Conservation (phyloP, 1,140 invertebrate species). For the Temnothorax longispinosus region DNA sequence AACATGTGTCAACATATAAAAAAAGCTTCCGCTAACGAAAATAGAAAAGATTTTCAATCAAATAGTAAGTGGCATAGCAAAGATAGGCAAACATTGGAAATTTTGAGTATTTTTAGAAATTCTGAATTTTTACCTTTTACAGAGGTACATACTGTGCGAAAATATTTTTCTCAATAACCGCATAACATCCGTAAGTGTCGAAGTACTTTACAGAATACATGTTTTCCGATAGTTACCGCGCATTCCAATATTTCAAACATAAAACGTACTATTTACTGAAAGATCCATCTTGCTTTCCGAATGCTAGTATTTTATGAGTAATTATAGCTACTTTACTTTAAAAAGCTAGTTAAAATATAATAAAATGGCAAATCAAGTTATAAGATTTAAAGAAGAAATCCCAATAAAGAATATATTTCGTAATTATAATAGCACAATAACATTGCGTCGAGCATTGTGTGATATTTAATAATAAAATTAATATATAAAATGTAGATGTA, state of each 20-base stretch:
- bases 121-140: background rate
- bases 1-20: background rate
- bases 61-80: background rate
- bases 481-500: background rate
- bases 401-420: background rate
- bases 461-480: background rate
- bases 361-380: background rate
- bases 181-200: slow-evolving; percentile 20
- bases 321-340: background rate
- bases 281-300: background rate
- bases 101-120: background rate
- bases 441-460: background rate
- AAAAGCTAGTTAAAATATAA: background rate
- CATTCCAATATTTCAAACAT: background rate
- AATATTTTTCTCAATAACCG: slow-evolving; percentile 45
- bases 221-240: slow-evolving; percentile 7
- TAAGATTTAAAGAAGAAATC: background rate
- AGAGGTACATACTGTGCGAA: background rate
- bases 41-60: background rate
- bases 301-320: background rate
- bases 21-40: background rate
- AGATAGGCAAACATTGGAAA: background rate
- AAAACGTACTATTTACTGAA: background rate
- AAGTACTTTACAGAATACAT: slow-evolving; percentile 33
- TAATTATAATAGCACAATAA: background rate